These are phyloP conservation scores for Ceratoteleas bidentatus DNA, from an alignment of 1,140 invertebrate species.

Conservation along the genomic window DNA sequence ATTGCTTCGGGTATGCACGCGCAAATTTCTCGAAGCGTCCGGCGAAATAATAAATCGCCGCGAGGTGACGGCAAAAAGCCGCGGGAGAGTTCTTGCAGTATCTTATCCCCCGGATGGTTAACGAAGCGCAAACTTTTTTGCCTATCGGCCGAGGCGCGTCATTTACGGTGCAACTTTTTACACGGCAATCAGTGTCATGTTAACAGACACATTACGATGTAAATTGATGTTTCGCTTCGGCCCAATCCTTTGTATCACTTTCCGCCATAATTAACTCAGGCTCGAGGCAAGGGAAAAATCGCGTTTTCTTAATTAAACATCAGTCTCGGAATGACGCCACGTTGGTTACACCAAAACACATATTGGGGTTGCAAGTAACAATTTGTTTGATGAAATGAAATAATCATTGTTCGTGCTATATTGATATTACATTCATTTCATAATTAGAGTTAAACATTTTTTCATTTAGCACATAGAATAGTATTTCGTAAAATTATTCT, in stretches of 20 bases:
- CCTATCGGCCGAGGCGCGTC: constrained; percentile 33
- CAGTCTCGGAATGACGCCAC: background rate
- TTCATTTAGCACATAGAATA: too few relatives aligned
- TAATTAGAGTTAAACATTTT: background rate
- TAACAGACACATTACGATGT: constrained; percentile 57
- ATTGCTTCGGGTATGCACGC: background rate
- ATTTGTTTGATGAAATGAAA: background rate
- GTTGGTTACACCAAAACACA: background rate
- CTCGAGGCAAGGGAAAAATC: background rate
- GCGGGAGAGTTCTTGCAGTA: constrained; percentile 32
- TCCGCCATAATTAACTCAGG: constrained; percentile 26
- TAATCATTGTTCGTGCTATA: background rate
- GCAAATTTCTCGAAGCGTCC: background rate
- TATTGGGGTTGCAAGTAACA: background rate
- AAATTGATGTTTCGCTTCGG: constrained; percentile 52
- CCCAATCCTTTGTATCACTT: constrained; percentile 24
- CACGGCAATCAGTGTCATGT: constrained; percentile 56
- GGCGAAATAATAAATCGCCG: constrained; percentile 43
- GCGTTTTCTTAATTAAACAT: constrained; percentile 1
- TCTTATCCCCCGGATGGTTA: constrained; percentile 41
- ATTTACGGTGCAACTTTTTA: constrained; percentile 55
- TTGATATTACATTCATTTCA: background rate
- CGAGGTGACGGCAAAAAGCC: constrained; percentile 37
- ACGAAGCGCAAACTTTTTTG: constrained; percentile 62
- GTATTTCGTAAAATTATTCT: too few relatives aligned